Percentiles rank a stretch among this genome's conserved stretches.
Evolutionary conservation across 2,888 invertebrate species (phyloP).

Genomic region (Sarcophaga carnaria): DNA sequence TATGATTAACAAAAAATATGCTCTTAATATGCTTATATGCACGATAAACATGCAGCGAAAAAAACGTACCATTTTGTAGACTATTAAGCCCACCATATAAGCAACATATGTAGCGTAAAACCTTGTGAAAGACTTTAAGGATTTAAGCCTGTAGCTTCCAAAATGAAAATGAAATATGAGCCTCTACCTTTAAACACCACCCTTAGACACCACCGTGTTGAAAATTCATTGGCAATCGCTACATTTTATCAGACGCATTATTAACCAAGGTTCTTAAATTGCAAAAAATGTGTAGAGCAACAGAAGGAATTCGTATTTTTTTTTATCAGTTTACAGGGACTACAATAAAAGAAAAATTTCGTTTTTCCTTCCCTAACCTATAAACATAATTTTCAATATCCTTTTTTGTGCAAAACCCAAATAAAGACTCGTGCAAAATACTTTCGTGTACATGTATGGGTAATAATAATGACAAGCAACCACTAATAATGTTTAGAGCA

Average conservation of each 20-base stretch:
- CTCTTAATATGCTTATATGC: too few species aligned
- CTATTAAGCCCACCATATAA: background rate
- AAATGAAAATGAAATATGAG: conserved; percentile 59
- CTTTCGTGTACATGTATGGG: background rate
- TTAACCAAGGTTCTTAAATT: conserved; percentile 32
- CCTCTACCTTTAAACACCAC: conserved; percentile 40
- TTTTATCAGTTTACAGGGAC: conserved; percentile 48
- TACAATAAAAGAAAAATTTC: conserved; percentile 37
- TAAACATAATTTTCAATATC: conserved; percentile 69
- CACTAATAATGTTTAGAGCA: conserved; percentile 64
- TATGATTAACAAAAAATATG: too few species aligned
- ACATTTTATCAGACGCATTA: conserved; percentile 58
- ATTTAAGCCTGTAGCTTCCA: conserved; percentile 2
- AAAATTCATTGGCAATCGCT: conserved; percentile 28
- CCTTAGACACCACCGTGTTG: conserved; percentile 21
- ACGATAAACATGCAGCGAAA: background rate
- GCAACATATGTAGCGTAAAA: conserved; percentile 34
- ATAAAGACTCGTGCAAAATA: background rate
- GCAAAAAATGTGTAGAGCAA: conserved; percentile 39
- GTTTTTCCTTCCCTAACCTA: conserved; percentile 66
- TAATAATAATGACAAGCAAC: conserved; percentile 27
- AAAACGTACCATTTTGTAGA: background rate
- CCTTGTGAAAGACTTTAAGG: conserved; percentile 30
- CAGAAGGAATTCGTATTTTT: conserved; percentile 19
- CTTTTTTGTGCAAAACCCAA: conserved; percentile 45